Conservation (phyloP, 1,140 invertebrate genomes). For the Reticulitermes speratus region DNA sequence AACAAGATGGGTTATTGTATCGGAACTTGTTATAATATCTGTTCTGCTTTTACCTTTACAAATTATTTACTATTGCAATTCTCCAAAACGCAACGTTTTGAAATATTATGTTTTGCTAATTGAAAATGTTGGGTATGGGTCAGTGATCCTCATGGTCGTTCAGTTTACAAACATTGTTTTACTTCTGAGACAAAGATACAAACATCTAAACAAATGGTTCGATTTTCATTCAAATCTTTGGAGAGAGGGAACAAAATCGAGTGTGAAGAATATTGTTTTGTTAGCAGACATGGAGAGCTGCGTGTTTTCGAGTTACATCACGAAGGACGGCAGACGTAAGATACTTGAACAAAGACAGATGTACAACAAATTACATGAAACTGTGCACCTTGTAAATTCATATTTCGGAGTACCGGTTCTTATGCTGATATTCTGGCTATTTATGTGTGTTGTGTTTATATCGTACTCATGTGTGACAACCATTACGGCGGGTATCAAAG, state of each 20-base stretch:
- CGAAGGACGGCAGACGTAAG: neutral
- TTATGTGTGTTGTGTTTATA: neutral
- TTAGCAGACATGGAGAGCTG: neutral
- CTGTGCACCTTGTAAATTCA: neutral
- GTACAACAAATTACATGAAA: neutral
- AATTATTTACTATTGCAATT: neutral
- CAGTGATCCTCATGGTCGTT: neutral
- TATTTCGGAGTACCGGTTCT: neutral
- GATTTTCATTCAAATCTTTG: neutral
- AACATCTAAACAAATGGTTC: neutral
- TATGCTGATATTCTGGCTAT: neutral
- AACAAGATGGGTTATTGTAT: neutral
- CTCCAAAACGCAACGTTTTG: neutral
- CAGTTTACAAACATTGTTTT: neutral
- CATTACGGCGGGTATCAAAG: too few species aligned
- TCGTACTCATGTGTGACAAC: neutral
- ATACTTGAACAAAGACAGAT: neutral
- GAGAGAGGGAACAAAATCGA: neutral
- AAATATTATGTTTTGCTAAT: neutral
- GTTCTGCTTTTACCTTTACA: neutral
- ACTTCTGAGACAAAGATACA: neutral
- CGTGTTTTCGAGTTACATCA: neutral
- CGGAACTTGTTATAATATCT: neutral
- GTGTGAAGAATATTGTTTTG: neutral
- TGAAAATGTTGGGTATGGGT: neutral